These are phyloP conservation scores for Peucedramus taeniatus DNA, from an alignment of 2,113 vertebrate genomes.

Conservation along the genomic window DNA sequence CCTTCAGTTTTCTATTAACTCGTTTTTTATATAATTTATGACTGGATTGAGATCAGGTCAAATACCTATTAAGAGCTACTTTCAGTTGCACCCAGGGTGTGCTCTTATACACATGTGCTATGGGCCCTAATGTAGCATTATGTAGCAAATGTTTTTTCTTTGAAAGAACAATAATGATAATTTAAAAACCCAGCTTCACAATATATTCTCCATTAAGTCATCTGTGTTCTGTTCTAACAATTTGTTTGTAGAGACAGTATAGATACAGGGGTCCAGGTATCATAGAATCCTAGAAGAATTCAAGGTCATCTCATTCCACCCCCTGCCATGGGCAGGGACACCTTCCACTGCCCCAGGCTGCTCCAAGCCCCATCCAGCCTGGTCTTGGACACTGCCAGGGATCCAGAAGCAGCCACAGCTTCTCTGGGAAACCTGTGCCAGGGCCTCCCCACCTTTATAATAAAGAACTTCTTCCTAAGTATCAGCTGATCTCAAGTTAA, in stretches of 20 bases:
- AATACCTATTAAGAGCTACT: neutral
- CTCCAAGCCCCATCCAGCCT: fast-evolving
- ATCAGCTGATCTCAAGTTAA: neutral
- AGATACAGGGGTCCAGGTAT: neutral
- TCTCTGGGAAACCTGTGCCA: neutral
- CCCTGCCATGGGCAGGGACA: neutral
- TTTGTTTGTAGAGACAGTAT: neutral
- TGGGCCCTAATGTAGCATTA: neutral
- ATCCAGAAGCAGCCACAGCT: neutral
- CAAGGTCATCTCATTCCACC: neutral
- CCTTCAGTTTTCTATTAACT: neutral
- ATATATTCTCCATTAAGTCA: neutral
- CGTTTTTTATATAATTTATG: neutral
- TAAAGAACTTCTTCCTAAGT: neutral
- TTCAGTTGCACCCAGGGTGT: neutral
- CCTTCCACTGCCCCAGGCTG: neutral
- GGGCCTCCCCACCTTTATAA: neutral
- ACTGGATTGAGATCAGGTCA: neutral
- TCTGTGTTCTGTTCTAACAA: neutral
- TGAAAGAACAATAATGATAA: neutral
- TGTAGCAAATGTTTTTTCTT: neutral
- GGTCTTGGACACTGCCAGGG: neutral
- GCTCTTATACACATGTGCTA: neutral
- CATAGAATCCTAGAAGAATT: neutral
- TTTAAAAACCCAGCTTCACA: neutral